Conservation (phyloP, 2,797 vertebrate genomes). For the Parauchenoglanis punctatus region DNA sequence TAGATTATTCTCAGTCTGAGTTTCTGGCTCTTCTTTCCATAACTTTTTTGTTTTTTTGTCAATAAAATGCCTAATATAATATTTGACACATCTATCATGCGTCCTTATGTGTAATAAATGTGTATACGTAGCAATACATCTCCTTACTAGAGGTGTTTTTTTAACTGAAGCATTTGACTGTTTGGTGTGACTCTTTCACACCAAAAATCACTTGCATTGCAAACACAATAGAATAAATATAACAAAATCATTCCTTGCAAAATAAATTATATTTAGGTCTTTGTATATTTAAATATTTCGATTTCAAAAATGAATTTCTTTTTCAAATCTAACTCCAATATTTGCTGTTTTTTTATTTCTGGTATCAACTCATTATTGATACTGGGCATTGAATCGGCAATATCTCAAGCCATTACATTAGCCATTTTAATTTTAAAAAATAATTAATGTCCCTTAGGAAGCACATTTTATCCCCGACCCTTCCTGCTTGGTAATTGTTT, state of each 20-base stretch:
- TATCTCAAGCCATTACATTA: background rate
- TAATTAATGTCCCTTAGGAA: no score
- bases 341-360: background rate
- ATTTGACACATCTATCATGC: background rate
- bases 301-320: no score
- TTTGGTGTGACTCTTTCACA: background rate
- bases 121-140: background rate
- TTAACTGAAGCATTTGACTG: background rate
- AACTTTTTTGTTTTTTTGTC: background rate
- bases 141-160: background rate
- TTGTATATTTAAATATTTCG: no score
- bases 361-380: background rate
- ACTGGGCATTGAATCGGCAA: background rate
- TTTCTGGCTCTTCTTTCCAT: background rate
- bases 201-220: background rate
- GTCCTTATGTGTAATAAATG: no score
- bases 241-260: no score
- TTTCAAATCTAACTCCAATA: no score
- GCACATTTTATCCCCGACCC: no score
- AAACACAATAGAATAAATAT: no score
- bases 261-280: background rate
- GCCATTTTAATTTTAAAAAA: background rate
- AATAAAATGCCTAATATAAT: background rate
- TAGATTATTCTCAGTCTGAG: no score
- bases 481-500: no score